Conservation (phyloP, 2,888 invertebrate genomes). For the Ligdia adustata region DNA sequence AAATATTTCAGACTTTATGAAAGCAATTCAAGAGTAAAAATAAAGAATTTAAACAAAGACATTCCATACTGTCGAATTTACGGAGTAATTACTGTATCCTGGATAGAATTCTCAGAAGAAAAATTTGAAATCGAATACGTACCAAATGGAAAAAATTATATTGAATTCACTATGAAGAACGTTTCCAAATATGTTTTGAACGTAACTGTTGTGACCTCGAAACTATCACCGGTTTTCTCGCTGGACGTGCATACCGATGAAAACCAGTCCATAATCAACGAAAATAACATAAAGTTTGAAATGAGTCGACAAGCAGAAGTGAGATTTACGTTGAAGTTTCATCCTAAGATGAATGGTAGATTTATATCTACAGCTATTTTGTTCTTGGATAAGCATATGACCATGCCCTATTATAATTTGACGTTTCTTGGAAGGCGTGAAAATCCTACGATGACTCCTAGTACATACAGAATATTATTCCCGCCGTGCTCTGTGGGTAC, state of each 20-base stretch:
- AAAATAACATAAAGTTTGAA: conserved; percentile 65
- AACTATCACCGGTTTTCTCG: conserved; percentile 63
- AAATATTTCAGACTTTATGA: conserved; percentile 60
- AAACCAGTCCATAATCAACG: conserved; percentile 49
- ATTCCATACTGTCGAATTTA: conserved; percentile 65
- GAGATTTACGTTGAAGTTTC: conserved; percentile 58
- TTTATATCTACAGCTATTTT: conserved; percentile 64
- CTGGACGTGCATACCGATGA: conserved; percentile 54
- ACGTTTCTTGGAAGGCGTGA: conserved; percentile 66
- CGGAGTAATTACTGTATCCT: conserved; percentile 72
- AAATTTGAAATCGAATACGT: conserved; percentile 66
- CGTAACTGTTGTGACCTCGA: conserved; percentile 60
- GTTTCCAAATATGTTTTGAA: conserved; percentile 66
- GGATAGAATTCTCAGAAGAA: conserved; percentile 66
- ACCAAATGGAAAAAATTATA: conserved; percentile 45
- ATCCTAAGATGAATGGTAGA: conserved; percentile 66
- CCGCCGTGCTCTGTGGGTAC: conserved; percentile 62
- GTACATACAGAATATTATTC: conserved; percentile 61
- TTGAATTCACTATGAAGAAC: conserved; percentile 70
- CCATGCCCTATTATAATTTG: conserved; percentile 67
- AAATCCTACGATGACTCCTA: conserved; percentile 57
- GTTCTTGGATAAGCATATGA: conserved; percentile 69
- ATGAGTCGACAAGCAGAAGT: conserved; percentile 49
- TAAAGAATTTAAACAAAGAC: conserved; percentile 63
- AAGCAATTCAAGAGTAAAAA: conserved; percentile 65